phyloP scores from a whole-genome alignment of 2,888 invertebrate species.

The Melieria omissa region DNA sequence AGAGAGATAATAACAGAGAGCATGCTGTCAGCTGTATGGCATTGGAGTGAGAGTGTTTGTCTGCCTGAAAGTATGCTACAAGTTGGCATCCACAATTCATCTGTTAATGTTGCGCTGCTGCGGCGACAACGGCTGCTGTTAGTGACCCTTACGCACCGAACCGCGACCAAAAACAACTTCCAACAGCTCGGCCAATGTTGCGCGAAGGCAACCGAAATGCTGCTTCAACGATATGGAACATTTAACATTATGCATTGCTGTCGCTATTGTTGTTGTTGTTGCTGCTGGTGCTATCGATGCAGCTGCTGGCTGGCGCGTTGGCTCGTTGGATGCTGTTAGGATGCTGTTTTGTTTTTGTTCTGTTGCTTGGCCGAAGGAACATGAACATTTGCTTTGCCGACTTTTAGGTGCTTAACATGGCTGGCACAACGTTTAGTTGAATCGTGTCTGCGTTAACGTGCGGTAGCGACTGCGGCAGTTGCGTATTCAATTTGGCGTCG shows the following conservation, averaged over 20 bases:
- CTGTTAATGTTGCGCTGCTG: background rate
- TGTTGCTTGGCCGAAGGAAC: background rate
- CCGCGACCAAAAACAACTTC: too few species aligned
- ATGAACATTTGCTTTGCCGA: constrained; percentile 51
- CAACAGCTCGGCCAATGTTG: too few species aligned
- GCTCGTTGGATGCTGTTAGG: too few species aligned
- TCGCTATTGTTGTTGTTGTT: background rate
- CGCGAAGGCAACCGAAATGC: background rate
- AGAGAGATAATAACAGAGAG: background rate
- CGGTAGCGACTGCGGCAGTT: constrained; percentile 46
- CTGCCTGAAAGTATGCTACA: constrained; percentile 21
- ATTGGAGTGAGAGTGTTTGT: background rate
- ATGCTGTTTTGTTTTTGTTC: too few species aligned
- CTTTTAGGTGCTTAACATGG: constrained; percentile 46
- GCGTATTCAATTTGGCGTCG: too few species aligned
- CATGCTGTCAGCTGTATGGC: background rate
- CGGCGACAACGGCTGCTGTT: too few species aligned
- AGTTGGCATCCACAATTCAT: constrained; percentile 33
- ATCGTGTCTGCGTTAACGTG: constrained; percentile 58
- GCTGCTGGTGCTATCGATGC: background rate
- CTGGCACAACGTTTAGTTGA: constrained; percentile 53
- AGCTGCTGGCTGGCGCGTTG: background rate
- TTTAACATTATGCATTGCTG: constrained; percentile 3
- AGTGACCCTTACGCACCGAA: too few species aligned
- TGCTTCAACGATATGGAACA: constrained; percentile 1